Conservation (phyloP, 2,113 vertebrate species). For the Anarrhichthys ocellatus region DNA sequence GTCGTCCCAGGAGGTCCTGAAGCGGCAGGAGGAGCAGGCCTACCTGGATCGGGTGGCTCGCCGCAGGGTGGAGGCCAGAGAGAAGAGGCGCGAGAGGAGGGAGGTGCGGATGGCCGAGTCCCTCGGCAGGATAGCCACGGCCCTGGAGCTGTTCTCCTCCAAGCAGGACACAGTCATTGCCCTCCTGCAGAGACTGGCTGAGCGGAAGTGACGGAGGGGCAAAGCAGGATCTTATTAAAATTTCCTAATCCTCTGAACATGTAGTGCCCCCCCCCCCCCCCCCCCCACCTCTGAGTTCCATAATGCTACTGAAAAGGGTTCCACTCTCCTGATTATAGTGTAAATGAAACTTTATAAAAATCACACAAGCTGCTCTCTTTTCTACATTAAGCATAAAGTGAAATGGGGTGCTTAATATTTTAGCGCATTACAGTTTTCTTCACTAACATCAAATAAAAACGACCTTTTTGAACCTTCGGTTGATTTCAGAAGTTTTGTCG, state of each 20-base stretch:
- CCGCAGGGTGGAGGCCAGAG: slow-evolving; percentile 74
- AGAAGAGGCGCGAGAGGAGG: slow-evolving; percentile 79
- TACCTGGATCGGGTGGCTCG: slow-evolving; percentile 71
- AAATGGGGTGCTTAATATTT: neutral
- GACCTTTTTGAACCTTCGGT: neutral
- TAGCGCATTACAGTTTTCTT: neutral
- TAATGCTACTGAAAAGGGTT: neutral
- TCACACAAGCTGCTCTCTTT: slow-evolving; percentile 1
- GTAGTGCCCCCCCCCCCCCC: neutral
- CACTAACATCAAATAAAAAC: neutral
- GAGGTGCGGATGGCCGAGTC: slow-evolving; percentile 78
- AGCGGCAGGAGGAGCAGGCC: slow-evolving; percentile 76
- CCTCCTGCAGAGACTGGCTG: slow-evolving; percentile 83
- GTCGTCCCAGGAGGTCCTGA: slow-evolving; percentile 73
- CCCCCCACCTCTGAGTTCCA: neutral
- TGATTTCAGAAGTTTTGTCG: neutral
- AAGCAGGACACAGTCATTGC: slow-evolving; percentile 86
- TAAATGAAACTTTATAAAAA: slow-evolving; percentile 7
- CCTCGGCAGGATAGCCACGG: slow-evolving; percentile 81
- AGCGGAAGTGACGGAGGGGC: slow-evolving; percentile 72
- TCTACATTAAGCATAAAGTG: neutral
- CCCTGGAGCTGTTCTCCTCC: slow-evolving; percentile 84
- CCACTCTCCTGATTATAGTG: neutral
- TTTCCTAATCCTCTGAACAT: neutral
- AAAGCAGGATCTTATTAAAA: neutral